Evolutionary conservation across 2,113 vertebrate genomes (phyloP), one percentile per base, ranked within the genome.

Genomic region (Rattus rattus): DNA sequence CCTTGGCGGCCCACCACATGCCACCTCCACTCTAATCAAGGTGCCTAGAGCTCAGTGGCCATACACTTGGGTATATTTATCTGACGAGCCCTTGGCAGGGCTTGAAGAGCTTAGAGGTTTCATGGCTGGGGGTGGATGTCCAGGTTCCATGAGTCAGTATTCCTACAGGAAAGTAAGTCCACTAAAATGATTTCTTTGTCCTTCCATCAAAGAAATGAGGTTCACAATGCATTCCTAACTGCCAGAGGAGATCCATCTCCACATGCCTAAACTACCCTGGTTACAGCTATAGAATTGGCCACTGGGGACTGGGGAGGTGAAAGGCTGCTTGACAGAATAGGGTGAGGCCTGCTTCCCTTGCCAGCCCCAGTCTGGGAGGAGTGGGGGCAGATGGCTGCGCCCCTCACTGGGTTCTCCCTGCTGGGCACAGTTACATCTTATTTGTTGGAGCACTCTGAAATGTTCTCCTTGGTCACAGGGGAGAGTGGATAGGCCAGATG

Each of bases 111-210:
- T 84, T 7, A 43, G 6, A 75, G 89, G 19, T 17, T 47, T 43
- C 19, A 39, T 2, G 76, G 22, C 79, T 47, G 0, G 13, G 0
- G 24, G 70, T 6, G 0, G 0, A 1, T 39, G 89, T 70, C 79
- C 97, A 63, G 87, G 9, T 67, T 93, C 95, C 49, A 70, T 96
- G 93, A 24, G 28, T 95, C 92, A 91, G 96, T 4, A 63, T 69
- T 91, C 88, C 83, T n/a, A 0, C 73, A 43, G 54, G 96, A 91
- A 91, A 97, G 98, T 90, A 97, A 97, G 94, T 93, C 49, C 0
- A 59, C 88, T n/a, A 4, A 70, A 95, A 26, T 5, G 30, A 73
- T 19, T 83, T 87, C 52, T 69, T 89, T 47, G 90, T 73, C 54
- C 90, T 92, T 91, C 47, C 91, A 81, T 63, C 72, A 61, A 91